Evolutionary conservation across 2,113 vertebrate genomes (phyloP).

Genomic region (Emydura subglobosa): DNA sequence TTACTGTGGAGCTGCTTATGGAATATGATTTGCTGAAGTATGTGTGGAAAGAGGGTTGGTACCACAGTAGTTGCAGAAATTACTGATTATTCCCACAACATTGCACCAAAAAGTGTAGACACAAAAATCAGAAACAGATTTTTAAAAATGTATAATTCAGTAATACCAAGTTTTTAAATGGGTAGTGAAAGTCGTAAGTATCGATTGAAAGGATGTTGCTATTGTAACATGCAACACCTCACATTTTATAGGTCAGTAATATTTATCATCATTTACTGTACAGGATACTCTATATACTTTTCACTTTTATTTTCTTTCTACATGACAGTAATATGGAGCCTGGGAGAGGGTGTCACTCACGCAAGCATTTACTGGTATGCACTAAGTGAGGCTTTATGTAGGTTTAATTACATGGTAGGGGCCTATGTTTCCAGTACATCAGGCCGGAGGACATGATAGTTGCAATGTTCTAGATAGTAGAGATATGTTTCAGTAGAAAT

Average conservation of each 20-base stretch:
- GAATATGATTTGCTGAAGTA: background rate
- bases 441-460: background rate
- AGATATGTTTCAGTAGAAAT: background rate
- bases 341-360: background rate
- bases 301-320: constrained; percentile 36
- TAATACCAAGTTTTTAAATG: constrained; percentile 36
- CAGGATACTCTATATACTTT: constrained; percentile 53
- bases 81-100: background rate
- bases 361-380: constrained; percentile 49
- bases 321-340: constrained; percentile 29
- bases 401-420: background rate
- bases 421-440: background rate
- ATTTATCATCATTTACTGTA: background rate
- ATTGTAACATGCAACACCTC: background rate
- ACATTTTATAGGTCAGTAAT: constrained; percentile 55
- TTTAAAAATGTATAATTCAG: background rate
- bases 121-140: background rate
- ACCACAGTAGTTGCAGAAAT: background rate
- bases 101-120: accelerated
- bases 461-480: background rate
- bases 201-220: constrained; percentile 38
- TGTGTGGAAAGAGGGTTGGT: accelerated
- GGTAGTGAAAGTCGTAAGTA: background rate
- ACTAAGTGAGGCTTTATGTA: background rate
- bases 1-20: background rate